phyloP scores from a whole-genome alignment of 1,140 invertebrate species.

The Sipha flava region DNA sequence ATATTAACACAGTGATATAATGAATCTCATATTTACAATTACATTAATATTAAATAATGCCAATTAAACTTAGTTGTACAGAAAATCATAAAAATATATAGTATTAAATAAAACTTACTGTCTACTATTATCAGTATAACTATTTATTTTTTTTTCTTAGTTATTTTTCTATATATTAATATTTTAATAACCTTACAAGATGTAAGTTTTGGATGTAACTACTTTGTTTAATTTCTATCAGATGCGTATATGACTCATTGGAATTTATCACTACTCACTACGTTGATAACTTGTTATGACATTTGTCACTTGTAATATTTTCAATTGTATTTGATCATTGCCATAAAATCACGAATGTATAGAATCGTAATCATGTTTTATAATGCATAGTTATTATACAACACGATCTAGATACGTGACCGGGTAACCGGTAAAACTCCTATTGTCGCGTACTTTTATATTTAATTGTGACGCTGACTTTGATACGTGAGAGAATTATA shows the following conservation, averaged over 20 bases:
- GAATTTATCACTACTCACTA: neutral
- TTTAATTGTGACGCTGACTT: neutral
- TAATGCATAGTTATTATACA: neutral
- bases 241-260: neutral
- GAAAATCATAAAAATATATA: no score
- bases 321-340: neutral
- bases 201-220: neutral
- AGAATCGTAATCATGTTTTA: slow-evolving; percentile 21
- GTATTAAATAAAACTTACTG: no score
- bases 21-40: no score
- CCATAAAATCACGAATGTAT: neutral
- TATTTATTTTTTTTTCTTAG: neutral
- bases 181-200: neutral
- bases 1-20: no score
- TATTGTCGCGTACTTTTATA: neutral
- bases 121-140: neutral
- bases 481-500: neutral
- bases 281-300: neutral
- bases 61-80: no score
- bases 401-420: slow-evolving; percentile 3
- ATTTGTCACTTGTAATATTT: neutral
- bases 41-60: no score
- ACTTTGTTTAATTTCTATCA: neutral
- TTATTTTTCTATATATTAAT: no score
- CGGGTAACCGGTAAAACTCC: slow-evolving; percentile 2